Conservation (phyloP, 2,113 vertebrate species). For the Notarius quadriscutis region DNA sequence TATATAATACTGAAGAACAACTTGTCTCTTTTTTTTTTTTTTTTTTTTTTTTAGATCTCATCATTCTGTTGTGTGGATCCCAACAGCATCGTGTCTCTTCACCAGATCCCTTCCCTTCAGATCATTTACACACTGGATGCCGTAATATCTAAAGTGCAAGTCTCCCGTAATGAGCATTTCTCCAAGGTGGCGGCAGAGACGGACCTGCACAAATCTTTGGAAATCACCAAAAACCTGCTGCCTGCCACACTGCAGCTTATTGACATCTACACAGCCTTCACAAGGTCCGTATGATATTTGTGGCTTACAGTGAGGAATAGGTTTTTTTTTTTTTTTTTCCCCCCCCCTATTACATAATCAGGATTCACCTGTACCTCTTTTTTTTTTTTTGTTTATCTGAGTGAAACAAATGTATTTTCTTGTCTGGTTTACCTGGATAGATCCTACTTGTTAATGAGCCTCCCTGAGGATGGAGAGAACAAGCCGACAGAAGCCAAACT, state of each 20-base stretch:
- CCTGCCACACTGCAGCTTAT: slow-evolving; percentile 92
- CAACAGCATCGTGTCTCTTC: slow-evolving; percentile 83
- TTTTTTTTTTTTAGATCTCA: slow-evolving; percentile 78
- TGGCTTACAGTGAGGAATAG: not conserved
- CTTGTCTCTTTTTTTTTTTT: not conserved
- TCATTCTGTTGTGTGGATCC: slow-evolving; percentile 89
- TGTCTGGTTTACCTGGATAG: slow-evolving; percentile 62
- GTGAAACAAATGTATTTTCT: not conserved
- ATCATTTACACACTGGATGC: slow-evolving; percentile 95
- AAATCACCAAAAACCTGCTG: slow-evolving; percentile 94
- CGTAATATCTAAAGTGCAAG: slow-evolving; percentile 95
- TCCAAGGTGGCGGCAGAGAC: slow-evolving; percentile 91
- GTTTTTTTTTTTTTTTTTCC: no score
- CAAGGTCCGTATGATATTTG: slow-evolving; percentile 72
- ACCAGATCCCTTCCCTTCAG: slow-evolving; percentile 91
- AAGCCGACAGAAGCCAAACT: slow-evolving; percentile 85
- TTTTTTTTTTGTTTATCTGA: not conserved
- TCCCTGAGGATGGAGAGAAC: slow-evolving; percentile 87
- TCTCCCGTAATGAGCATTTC: slow-evolving; percentile 94
- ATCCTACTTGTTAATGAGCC: slow-evolving; percentile 90
- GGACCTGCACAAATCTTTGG: slow-evolving; percentile 85
- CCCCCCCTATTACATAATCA: not conserved
- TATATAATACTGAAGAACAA: not conserved
- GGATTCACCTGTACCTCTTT: no score
- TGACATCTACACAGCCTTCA: slow-evolving; percentile 88